phyloP scores from a whole-genome alignment of 64 coral and sea anemone genomes.

The Pocillopora verrucosa region DNA sequence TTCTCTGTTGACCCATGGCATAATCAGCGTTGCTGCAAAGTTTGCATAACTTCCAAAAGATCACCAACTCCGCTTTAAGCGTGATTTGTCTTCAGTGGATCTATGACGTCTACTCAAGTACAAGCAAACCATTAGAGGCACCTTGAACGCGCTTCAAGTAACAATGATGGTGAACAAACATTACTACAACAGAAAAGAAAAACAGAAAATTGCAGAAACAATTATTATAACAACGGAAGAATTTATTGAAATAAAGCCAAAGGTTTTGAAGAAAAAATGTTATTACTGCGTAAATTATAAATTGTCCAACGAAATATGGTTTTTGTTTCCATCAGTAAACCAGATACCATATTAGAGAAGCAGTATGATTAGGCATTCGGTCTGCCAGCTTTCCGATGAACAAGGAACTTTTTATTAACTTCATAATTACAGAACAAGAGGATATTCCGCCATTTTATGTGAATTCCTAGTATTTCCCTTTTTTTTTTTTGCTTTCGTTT shows the following conservation, averaged over 20 bases:
- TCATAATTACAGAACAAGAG: background rate
- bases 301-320: background rate
- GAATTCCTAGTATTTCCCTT: too few relatives aligned
- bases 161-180: background rate
- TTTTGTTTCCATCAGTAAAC: too few relatives aligned
- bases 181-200: background rate
- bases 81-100: background rate
- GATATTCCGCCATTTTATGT: background rate
- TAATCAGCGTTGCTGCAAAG: background rate
- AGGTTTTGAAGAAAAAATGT: background rate
- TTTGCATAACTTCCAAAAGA: background rate
- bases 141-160: background rate
- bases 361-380: background rate
- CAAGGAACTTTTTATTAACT: background rate
- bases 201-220: background rate
- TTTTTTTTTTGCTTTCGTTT: background rate
- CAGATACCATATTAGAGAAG: too few relatives aligned
- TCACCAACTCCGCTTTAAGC: background rate
- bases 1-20: background rate
- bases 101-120: too few relatives aligned
- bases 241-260: constrained; percentile 10
- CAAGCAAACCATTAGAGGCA: background rate
- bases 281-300: background rate
- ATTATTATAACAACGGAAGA: background rate
- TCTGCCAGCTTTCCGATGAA: background rate